These are phyloP conservation scores for Byasa hedistus DNA, from an alignment of 2,888 invertebrate species.

Conservation along the genomic window DNA sequence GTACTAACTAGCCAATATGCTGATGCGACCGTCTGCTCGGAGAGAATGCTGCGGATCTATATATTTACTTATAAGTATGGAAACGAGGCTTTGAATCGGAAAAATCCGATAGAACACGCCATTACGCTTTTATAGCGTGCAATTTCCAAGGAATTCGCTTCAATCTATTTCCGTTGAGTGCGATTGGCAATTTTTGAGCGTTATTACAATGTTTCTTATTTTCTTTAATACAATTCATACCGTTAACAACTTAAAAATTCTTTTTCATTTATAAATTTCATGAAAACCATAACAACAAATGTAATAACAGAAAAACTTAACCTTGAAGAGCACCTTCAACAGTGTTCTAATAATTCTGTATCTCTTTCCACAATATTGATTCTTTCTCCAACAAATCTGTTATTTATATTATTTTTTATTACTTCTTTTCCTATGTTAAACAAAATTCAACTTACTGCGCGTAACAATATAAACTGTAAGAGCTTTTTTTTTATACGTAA, in stretches of 20 bases:
- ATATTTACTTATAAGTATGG: constrained; percentile 34
- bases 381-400: too few relatives aligned
- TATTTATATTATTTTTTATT: too few relatives aligned
- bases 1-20: constrained; percentile 64
- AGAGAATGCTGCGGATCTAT: constrained; percentile 34
- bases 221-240: too few relatives aligned
- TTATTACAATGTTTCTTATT: constrained; percentile 14
- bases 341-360: too few relatives aligned
- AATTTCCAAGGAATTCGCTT: constrained; percentile 47
- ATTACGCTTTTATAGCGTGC: constrained; percentile 55
- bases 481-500: not conserved
- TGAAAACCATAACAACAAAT: too few relatives aligned
- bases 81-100: constrained; percentile 49
- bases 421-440: too few relatives aligned
- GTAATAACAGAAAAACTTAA: too few relatives aligned
- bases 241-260: too few relatives aligned
- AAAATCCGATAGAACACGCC: constrained; percentile 54
- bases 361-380: too few relatives aligned
- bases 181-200: constrained; percentile 29
- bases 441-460: not conserved
- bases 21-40: constrained; percentile 50
- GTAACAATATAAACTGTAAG: not conserved
- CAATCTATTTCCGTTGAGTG: constrained; percentile 25
- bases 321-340: too few relatives aligned
- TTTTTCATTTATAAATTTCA: too few relatives aligned